Evolutionary conservation across 2,113 vertebrate species (phyloP).

Genomic region (Halcyon senegalensis): DNA sequence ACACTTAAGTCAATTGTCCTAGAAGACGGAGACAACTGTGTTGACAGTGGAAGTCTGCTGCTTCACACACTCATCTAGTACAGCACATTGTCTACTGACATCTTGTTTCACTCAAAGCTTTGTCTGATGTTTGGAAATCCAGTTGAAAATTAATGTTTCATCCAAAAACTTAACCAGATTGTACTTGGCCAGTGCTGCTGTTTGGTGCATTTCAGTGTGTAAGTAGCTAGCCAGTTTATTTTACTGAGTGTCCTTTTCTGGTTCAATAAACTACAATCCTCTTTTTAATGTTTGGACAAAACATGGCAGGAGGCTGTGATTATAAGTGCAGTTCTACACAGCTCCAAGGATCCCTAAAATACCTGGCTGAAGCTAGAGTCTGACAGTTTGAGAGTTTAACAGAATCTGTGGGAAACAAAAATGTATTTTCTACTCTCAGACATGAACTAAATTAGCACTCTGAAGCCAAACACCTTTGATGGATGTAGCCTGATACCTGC

Average conservation of each 20-base stretch:
- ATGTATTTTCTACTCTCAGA: not conserved
- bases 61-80: not conserved
- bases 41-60: not conserved
- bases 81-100: not conserved
- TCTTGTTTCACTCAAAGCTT: not conserved
- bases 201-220: not conserved
- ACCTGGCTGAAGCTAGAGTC: not conserved
- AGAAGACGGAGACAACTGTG: not conserved
- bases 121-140: not conserved
- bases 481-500: not conserved
- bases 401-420: not conserved
- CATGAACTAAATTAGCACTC: not conserved
- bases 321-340: not conserved
- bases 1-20: not conserved
- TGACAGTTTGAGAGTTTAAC: not conserved
- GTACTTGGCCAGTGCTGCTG: not conserved
- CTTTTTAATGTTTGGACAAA: constrained; percentile 8
- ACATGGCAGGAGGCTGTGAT: not conserved
- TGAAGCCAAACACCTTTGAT: constrained; percentile 19
- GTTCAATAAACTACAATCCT: constrained; percentile 6
- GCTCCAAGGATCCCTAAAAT: not conserved
- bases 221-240: not conserved
- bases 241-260: not conserved
- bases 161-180: constrained; percentile 31
- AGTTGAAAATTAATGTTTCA: not conserved